Base-by-base conservation (phyloP, 2,113 vertebrate genomes). In the Conger conger region DNA sequence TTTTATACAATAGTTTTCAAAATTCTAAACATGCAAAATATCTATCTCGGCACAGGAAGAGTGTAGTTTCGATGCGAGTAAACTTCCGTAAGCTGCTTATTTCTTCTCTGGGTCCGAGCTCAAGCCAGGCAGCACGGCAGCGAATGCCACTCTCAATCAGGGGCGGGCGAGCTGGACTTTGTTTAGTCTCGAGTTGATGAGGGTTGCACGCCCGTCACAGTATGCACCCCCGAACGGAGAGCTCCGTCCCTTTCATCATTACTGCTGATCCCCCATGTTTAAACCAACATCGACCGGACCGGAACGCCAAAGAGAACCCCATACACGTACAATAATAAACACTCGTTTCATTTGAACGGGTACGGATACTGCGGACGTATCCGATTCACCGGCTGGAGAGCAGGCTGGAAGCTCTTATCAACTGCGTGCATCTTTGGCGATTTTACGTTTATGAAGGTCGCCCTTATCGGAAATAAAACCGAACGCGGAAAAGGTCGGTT, bases 111-210 rank as follows among this genome's bases (percentile, higher is more conserved):
- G n/a, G 60, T 23, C 4, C 23, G 4, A 68, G 68, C 9, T 17
- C 77, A 82, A 60, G 68, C 77, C 79, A 73, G 35, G 86, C 79
- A 76, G 36, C 79, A 42, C 82, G 87, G 81, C 73, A 77, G 84
- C 68, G 86, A 89, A 87, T 76, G 87, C 54, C 89, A 3, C 54
- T 84, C 84, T 86, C 83, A 87, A 89, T 90, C 79, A 88, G 81
- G 87, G n/a, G n/a, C 60, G 85, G 84, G 89, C 88, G 79, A 86
- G 88, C 89, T 86, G 86, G 88, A 89, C 30, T 79, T 86, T 92
- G 91, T 94, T 93, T 93, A 91, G 90, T 92, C 92, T 92, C 88
- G 79, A 88, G 78, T 90, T 88, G 88, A 88, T 79, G 88, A 91
- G 89, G 89, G 84, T 54, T 17, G 89, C 87, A 91, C 90, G 93